A percentile compares a stretch with the other conserved stretches of the same genome.
phyloP scores from a whole-genome alignment of 2,113 vertebrate genomes.

The Dicaeum eximium region DNA sequence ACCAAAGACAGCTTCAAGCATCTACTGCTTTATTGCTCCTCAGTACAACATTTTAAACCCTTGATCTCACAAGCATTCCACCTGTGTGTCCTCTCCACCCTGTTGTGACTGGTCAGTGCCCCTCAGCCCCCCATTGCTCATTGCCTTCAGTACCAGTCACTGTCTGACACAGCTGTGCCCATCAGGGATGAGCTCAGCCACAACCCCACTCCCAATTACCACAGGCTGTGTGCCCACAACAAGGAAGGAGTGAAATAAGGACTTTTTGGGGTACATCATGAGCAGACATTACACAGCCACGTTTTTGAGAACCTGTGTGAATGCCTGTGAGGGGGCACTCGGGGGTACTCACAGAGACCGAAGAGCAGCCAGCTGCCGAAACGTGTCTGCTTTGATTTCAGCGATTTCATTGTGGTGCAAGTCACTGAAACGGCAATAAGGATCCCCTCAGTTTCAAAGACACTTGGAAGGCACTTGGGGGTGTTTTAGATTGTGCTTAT shows the following conservation, averaged over 20 bases:
- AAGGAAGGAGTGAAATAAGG: background rate
- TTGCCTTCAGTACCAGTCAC: too few relatives aligned
- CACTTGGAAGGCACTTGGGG: background rate
- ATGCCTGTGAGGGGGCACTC: background rate
- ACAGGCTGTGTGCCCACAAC: too few relatives aligned
- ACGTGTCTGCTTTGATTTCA: conserved; percentile 83
- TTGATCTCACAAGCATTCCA: too few relatives aligned
- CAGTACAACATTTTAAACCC: too few relatives aligned
- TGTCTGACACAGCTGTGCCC: too few relatives aligned
- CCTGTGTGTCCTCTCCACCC: too few relatives aligned
- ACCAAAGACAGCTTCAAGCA: too few relatives aligned
- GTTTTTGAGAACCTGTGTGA: background rate
- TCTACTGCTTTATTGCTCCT: too few relatives aligned
- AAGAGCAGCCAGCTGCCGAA: conserved; percentile 82
- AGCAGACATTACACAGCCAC: background rate
- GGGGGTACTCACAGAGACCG: conserved; percentile 84
- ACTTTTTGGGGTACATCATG: background rate
- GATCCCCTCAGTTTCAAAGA: conserved; percentile 41
- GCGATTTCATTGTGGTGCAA: conserved; percentile 87
- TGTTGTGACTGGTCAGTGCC: too few relatives aligned
- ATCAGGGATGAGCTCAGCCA: too few relatives aligned
- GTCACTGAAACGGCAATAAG: conserved; percentile 79
- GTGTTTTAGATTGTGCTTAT: background rate
- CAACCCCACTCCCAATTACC: too few relatives aligned
- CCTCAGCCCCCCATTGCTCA: too few relatives aligned